Evolutionary conservation across 2,113 vertebrate genomes (phyloP), one percentile per base, ranked within the genome.

Genomic region (Lucifuga dentata): DNA sequence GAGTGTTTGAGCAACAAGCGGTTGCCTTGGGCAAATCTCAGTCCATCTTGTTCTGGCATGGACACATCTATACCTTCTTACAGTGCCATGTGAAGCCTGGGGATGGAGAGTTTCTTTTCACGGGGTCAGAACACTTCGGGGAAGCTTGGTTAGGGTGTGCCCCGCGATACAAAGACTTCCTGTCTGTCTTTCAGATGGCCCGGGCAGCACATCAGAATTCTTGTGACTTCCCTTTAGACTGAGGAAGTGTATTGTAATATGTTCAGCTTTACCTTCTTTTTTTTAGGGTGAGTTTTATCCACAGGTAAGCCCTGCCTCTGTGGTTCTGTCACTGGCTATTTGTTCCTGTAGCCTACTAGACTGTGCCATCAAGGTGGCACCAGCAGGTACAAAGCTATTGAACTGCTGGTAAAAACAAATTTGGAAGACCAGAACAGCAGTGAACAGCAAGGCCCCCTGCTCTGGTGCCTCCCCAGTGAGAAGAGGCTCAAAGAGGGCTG

Each of bases 81-180:
- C 90, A 73, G 43, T 95, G 94, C 62, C 78, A 73, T 2, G 91
- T 93, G 73, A 93, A 87, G 90, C 80, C 90, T 8, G 94, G 94
- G n/a, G 79, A 75, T 0, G 93, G 94, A n/a, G 88, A 92, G 45
- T 96, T 95, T 73, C 92, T 95, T 26, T 95, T 96, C 84, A 94
- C 91, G 0, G 94, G 94, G 19, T 89, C 82, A 2, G 93, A 94
- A 52, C 94, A 94, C 67, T 95, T 95, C 17, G 94, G 94, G 1
- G 91, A 95, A 72, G 94, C 94, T 60, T 96, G 95, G 94, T 73
- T 96, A 78, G 93, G 93, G 55, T 96, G 94, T 62, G 95, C 94
- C 16, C 93, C 94, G 0, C 81, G 93, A 2, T 94, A 92, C 84
- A 93, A 92, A 85, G 88, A 94, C 88, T 95, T 95, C 67, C 39